Evolutionary conservation across 2,888 invertebrate genomes (phyloP).

Genomic region (Lobophora halterata): DNA sequence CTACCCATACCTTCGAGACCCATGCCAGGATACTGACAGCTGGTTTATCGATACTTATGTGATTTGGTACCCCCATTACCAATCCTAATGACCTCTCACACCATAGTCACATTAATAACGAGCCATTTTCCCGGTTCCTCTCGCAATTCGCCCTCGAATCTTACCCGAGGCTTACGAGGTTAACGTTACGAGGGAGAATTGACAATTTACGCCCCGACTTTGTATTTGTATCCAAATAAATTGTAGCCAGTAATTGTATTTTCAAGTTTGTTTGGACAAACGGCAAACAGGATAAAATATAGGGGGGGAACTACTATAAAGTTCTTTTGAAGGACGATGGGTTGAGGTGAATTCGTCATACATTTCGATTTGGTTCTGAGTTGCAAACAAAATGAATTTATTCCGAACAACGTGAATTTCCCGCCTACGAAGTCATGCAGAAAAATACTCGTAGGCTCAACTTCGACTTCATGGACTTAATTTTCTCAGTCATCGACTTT

Average conservation of each 20-base stretch:
- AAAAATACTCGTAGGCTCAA: too few species aligned
- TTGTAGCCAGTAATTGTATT: constrained; percentile 1
- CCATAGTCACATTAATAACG: constrained; percentile 9
- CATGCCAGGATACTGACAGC: too few species aligned
- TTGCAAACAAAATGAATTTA: too few species aligned
- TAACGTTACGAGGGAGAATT: constrained; percentile 17
- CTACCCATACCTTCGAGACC: too few species aligned
- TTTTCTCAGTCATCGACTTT: too few species aligned
- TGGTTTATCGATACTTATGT: not conserved
- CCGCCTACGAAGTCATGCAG: too few species aligned
- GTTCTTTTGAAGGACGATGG: too few species aligned
- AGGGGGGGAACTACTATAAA: too few species aligned
- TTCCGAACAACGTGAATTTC: too few species aligned
- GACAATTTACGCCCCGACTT: constrained; percentile 14
- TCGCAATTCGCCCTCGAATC: constrained; percentile 11
- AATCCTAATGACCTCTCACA: constrained; percentile 9
- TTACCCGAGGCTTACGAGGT: constrained; percentile 1
- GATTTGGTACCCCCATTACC: constrained; percentile 15
- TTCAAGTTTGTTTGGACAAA: not conserved
- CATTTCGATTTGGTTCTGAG: too few species aligned
- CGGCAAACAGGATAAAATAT: not conserved
- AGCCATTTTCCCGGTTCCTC: constrained; percentile 16
- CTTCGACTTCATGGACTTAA: too few species aligned
- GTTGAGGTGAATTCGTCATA: too few species aligned
- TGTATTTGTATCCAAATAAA: constrained; percentile 12